phyloP scores from a whole-genome alignment of 2,797 vertebrate species.

The Sebastes vulpes region DNA sequence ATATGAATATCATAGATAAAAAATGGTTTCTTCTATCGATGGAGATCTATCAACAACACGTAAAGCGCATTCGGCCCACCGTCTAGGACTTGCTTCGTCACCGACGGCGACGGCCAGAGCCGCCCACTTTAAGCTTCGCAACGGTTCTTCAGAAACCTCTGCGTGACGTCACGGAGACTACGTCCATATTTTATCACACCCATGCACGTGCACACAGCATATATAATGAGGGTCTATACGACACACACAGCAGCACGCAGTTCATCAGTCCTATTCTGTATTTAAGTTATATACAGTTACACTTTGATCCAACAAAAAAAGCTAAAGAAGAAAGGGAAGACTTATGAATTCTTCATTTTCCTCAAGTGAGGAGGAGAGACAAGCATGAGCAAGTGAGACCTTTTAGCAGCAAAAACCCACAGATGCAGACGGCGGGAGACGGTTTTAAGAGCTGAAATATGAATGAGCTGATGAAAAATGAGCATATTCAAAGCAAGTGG shows the following conservation, averaged over 20 bases:
- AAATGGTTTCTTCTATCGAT: too few relatives aligned
- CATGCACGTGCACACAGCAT: neutral
- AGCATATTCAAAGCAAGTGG: constrained; percentile 66
- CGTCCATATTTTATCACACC: neutral
- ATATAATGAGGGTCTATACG: too few relatives aligned
- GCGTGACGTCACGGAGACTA: too few relatives aligned
- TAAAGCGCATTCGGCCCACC: too few relatives aligned
- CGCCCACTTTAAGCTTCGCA: too few relatives aligned
- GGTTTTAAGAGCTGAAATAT: constrained; percentile 77
- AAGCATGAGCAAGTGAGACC: constrained; percentile 44
- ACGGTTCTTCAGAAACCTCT: too few relatives aligned
- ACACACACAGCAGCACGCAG: neutral
- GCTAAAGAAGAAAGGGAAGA: constrained; percentile 10
- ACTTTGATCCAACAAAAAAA: constrained; percentile 48
- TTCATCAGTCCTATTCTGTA: constrained; percentile 10
- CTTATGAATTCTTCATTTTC: constrained; percentile 63
- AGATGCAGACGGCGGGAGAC: constrained; percentile 68
- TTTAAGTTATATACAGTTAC: constrained; percentile 14
- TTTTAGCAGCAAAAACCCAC: constrained; percentile 58
- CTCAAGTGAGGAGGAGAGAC: constrained; percentile 27
- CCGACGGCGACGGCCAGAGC: too few relatives aligned
- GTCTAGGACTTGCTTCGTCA: too few relatives aligned
- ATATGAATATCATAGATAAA: too few relatives aligned
- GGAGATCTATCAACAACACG: too few relatives aligned
- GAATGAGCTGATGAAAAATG: constrained; percentile 78